Base-by-base conservation (phyloP, 2,113 vertebrate genomes). In the Anser cygnoides region DNA sequence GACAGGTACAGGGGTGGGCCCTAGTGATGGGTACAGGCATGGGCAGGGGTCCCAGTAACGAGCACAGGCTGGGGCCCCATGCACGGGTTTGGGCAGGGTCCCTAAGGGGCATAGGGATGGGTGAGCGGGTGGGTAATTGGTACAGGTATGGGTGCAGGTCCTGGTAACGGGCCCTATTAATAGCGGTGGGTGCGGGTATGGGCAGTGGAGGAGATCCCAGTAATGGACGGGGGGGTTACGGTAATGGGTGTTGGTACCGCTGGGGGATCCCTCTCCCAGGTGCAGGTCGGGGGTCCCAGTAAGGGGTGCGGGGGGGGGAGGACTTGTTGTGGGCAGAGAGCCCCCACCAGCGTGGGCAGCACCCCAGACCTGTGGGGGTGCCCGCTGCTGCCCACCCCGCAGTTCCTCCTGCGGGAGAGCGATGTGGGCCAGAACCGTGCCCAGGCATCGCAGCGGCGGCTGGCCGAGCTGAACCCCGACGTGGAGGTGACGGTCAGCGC, bases 381-480 rank as follows among this genome's bases (percentile, higher is more conserved):
- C 28, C 84, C 26, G 15, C 49, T 2, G 5, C 83, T 4, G 14
- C 65, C 46, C 8, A 23, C 46, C 18, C 23, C 6, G 0, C 78
- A 99, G 99, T 99, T 99, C 97, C 99, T 98, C 76, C 96, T 99
- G 85, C 94, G 90, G 28, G 98, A 99, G 84, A 91, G 93, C 0
- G 92, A 98, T 55, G 71, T 99, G 35, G 98, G 98, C 62, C 95
- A 87, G 93, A 99, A 98, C 94, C 97, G 98, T 67, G 99, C 99
- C 1, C 10, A 95, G 62, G 98, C 95, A 3, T 99, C 98, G 49
- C 89, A 92, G 3, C 58, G 11, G 11, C 97, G 39, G 46, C 97
- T 99, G 80, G 93, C 98, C 1, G 87, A 93, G 46, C 97, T 99
- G 87, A 99, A 99, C 91, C 92, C 95, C 17, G 55, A 43, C 3